Percentiles rank a stretch among this genome's conserved stretches.
These are phyloP conservation scores for Junonia oenone DNA, from an alignment of 2,888 invertebrate species.

Conservation along the genomic window DNA sequence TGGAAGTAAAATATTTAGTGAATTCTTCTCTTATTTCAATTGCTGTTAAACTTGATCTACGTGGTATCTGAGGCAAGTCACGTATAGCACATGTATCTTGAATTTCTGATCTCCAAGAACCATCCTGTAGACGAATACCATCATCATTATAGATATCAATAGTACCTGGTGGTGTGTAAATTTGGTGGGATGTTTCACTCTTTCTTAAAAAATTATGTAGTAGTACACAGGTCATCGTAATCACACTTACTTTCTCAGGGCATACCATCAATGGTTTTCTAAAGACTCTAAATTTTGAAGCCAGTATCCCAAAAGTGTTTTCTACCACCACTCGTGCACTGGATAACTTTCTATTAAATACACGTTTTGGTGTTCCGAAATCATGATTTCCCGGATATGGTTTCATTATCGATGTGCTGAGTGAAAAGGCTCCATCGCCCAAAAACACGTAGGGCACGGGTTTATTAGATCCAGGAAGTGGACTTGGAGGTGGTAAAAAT, in stretches of 20 bases:
- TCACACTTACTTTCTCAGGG: constrained; percentile 17
- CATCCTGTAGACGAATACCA: constrained; percentile 14
- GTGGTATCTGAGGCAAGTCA: constrained; percentile 27
- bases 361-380: not conserved
- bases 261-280: constrained; percentile 22
- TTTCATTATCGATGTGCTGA: constrained; percentile 25
- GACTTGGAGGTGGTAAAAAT: constrained; percentile 30
- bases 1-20: constrained; percentile 17
- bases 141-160: constrained; percentile 21
- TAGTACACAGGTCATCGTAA: constrained; percentile 29
- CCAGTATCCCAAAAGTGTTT: constrained; percentile 29
- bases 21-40: constrained; percentile 19
- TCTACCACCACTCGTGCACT: too few species aligned
- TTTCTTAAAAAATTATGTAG: constrained; percentile 31
- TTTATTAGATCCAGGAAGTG: constrained; percentile 21
- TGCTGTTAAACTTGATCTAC: constrained; percentile 28
- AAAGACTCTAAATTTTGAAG: constrained; percentile 27
- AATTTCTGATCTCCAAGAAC: constrained; percentile 26
- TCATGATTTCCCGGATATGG: not conserved
- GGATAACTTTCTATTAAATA: constrained; percentile 11
- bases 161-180: constrained; percentile 23
- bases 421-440: constrained; percentile 29
- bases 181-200: constrained; percentile 21
- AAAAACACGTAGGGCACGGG: constrained; percentile 27
- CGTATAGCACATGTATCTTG: constrained; percentile 25